phyloP scores from a whole-genome alignment of 2,888 invertebrate genomes.

The Chymomyza fuscimana region DNA sequence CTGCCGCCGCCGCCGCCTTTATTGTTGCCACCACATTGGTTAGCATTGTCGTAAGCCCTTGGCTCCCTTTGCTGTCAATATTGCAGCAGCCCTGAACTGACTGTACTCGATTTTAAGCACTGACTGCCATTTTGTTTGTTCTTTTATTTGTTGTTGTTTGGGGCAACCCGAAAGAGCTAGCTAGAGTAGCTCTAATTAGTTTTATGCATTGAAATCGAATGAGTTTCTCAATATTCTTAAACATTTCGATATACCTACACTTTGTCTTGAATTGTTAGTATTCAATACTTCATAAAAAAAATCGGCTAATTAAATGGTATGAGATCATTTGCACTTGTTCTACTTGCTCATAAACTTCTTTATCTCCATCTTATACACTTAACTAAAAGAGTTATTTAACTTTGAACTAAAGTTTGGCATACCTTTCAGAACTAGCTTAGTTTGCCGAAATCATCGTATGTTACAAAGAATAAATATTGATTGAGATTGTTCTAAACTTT shows the following conservation, averaged over 20 bases:
- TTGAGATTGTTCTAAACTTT: too few species aligned
- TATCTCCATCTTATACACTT: neutral
- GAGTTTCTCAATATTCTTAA: neutral
- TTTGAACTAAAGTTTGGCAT: too few species aligned
- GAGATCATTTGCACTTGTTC: neutral
- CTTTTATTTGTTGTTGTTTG: slow-evolving; percentile 1
- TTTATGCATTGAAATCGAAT: neutral
- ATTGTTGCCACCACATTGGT: slow-evolving; percentile 57
- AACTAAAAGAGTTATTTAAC: too few species aligned
- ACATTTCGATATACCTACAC: neutral
- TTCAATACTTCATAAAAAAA: neutral
- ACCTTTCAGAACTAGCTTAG: too few species aligned
- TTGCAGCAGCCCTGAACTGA: slow-evolving; percentile 34
- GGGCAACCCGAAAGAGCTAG: neutral
- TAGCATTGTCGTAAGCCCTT: slow-evolving; percentile 33
- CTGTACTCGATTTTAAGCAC: slow-evolving; percentile 16
- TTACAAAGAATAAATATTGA: too few species aligned
- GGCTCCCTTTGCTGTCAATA: slow-evolving; percentile 46
- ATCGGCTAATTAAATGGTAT: neutral
- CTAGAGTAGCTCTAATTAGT: slow-evolving; percentile 1
- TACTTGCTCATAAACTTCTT: neutral
- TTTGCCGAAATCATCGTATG: too few species aligned
- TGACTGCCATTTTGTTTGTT: slow-evolving; percentile 18
- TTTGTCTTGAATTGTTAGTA: neutral
- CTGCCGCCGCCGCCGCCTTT: slow-evolving; percentile 51